Conservation (phyloP, 2,113 vertebrate species). For the Austrofundulus limnaeus region DNA sequence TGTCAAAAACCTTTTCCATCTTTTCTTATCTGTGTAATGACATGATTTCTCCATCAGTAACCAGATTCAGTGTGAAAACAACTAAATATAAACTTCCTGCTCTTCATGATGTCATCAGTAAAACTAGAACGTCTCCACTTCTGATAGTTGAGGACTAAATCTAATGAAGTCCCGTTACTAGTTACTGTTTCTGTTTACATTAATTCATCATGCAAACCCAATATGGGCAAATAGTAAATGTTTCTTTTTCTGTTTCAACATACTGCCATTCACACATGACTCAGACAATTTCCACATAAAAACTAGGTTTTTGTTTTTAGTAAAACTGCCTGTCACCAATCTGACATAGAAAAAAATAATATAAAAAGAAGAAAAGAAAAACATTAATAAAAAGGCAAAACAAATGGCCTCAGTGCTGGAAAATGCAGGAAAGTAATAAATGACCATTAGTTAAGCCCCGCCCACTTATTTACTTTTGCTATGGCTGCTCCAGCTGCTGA, state of each 20-base stretch:
- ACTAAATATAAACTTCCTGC: background rate
- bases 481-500: background rate
- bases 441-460: slow-evolving; percentile 16
- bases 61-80: background rate
- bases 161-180: too few species aligned
- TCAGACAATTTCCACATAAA: slow-evolving; percentile 3
- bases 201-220: slow-evolving; percentile 59
- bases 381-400: background rate
- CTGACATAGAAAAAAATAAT: background rate
- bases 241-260: slow-evolving; percentile 3
- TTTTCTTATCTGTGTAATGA: background rate
- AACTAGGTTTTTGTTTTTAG: slow-evolving; percentile 9
- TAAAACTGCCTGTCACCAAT: slow-evolving; percentile 23
- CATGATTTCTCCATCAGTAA: background rate
- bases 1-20: too few species aligned
- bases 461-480: slow-evolving; percentile 10
- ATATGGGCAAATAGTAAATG: slow-evolving; percentile 66
- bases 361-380: background rate
- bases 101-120: background rate
- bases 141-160: too few species aligned
- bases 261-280: slow-evolving; percentile 8
- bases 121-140: background rate
- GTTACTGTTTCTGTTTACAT: background rate
- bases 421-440: slow-evolving; percentile 1
- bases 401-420: slow-evolving; percentile 33